Conservation (phyloP, 2,888 invertebrate genomes). For the Drosophila phalerata region DNA sequence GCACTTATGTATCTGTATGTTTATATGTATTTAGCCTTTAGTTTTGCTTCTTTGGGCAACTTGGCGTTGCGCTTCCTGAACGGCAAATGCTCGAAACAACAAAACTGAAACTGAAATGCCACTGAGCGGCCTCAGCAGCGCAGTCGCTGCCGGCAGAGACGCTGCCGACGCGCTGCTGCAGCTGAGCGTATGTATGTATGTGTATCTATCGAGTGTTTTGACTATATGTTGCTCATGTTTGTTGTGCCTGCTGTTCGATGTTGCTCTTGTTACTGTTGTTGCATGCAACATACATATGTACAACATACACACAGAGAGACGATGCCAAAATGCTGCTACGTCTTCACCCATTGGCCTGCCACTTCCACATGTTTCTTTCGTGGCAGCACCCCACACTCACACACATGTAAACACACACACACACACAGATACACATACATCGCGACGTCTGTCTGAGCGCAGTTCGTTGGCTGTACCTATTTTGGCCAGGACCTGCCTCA, state of each 20-base stretch:
- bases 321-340: conserved; percentile 68
- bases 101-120: conserved; percentile 69
- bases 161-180: conserved; percentile 37
- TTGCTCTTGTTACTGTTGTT: conserved; percentile 36
- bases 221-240: conserved; percentile 77
- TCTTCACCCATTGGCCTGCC: conserved; percentile 75
- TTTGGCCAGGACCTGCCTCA: conserved; percentile 84
- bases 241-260: conserved; percentile 62
- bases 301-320: conserved; percentile 42
- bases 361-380: conserved; percentile 61
- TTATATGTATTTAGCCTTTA: conserved; percentile 28
- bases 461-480: conserved; percentile 85
- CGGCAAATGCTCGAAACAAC: conserved; percentile 75
- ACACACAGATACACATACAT: conserved; percentile 1
- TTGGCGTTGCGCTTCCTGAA: conserved; percentile 75
- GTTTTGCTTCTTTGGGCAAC: conserved; percentile 66
- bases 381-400: conserved; percentile 40
- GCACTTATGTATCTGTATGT: conserved; percentile 2
- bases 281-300: conserved; percentile 50
- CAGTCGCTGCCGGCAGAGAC: conserved; percentile 33
- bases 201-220: conserved; percentile 77
- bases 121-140: conserved; percentile 39
- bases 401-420: conserved; percentile 28
- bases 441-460: conserved; percentile 66
- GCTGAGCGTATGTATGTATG: conserved; percentile 38